phyloP scores from a whole-genome alignment of 2,888 invertebrate genomes.

The Dorcus parallelipipedus region DNA sequence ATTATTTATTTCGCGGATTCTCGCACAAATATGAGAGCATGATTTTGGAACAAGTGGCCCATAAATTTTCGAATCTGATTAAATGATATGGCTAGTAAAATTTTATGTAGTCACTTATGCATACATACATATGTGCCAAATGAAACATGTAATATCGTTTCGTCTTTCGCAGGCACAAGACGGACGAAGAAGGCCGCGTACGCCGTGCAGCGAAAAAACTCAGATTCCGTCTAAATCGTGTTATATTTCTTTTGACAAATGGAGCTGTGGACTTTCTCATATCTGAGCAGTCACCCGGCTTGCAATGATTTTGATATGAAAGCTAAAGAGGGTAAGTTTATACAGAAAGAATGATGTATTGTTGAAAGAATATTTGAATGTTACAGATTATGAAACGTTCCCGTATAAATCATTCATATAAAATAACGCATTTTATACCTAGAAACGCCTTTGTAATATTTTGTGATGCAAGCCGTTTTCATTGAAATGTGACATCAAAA shows the following conservation, averaged over 20 bases:
- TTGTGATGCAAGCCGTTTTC: too few relatives aligned
- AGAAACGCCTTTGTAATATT: not conserved
- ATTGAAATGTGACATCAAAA: too few relatives aligned
- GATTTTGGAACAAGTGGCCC: not conserved
- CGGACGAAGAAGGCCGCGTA: not conserved
- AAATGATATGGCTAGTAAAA: constrained; percentile 1
- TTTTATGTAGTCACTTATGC: not conserved
- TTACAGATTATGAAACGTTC: constrained; percentile 23
- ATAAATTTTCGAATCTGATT: not conserved
- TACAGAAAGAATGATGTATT: constrained; percentile 29
- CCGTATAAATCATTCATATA: constrained; percentile 15
- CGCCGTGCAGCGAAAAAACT: not conserved
- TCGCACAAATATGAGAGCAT: not conserved
- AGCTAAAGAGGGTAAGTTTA: constrained; percentile 28
- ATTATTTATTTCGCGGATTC: too few relatives aligned
- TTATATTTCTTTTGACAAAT: constrained; percentile 31
- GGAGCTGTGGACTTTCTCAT: constrained; percentile 30
- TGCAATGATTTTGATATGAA: constrained; percentile 30
- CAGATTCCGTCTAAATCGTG: constrained; percentile 18
- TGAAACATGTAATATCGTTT: not conserved
- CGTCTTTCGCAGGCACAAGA: not conserved
- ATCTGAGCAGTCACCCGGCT: constrained; percentile 25
- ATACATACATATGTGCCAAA: not conserved
- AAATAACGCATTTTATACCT: not conserved
- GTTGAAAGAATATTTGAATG: constrained; percentile 25